phyloP scores from a whole-genome alignment of 2,797 vertebrate genomes.

The Nannoperca obscura region DNA sequence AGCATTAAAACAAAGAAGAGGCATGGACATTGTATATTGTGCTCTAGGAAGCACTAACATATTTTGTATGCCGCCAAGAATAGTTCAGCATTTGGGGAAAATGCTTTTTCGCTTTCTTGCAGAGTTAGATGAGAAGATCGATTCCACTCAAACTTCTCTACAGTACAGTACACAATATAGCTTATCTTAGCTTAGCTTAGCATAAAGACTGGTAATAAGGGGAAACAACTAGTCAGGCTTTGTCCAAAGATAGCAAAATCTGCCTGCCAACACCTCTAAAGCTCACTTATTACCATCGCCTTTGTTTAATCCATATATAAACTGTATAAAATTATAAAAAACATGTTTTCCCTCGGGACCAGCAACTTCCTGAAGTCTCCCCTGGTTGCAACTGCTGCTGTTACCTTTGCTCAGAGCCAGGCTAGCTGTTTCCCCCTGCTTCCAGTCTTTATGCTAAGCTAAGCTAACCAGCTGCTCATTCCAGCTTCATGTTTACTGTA shows the following conservation, averaged over 20 bases:
- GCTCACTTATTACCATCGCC: background rate
- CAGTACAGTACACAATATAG: background rate
- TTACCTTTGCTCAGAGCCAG: background rate
- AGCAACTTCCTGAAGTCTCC: background rate
- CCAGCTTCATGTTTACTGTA: background rate
- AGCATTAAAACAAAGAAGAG: conserved; percentile 26
- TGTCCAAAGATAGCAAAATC: background rate
- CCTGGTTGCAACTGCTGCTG: background rate
- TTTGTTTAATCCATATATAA: background rate
- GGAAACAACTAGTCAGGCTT: background rate
- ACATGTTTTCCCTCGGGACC: background rate
- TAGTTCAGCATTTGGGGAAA: conserved; percentile 13
- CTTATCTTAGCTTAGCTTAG: conserved; percentile 22
- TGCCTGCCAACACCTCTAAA: background rate
- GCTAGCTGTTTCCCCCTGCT: background rate
- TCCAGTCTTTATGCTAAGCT: background rate
- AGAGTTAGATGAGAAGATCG: background rate
- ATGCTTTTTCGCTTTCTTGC: background rate
- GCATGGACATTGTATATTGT: conserved; percentile 22
- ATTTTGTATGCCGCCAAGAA: conserved; percentile 19
- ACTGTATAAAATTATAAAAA: background rate
- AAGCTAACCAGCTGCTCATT: conserved; percentile 1
- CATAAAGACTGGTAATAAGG: background rate
- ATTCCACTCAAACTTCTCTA: background rate
- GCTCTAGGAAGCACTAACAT: conserved; percentile 20